phyloP scores from a whole-genome alignment of 2,888 invertebrate genomes.

The Dichetophora obliterata region DNA sequence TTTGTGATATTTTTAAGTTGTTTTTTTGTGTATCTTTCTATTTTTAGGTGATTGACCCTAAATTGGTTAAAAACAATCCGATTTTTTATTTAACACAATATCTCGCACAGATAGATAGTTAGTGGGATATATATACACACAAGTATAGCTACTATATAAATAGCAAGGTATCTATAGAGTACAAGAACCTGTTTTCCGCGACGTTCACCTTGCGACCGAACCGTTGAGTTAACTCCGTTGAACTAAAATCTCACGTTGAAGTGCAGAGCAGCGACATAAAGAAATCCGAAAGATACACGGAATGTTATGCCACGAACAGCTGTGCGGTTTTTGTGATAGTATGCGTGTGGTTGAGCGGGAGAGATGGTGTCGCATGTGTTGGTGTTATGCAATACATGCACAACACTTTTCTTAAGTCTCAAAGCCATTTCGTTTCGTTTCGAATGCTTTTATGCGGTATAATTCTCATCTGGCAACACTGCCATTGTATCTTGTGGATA shows the following conservation, averaged over 20 bases:
- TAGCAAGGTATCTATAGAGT: not conserved
- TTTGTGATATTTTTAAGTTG: not conserved
- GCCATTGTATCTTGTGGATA: not conserved
- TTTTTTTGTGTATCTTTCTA: not conserved
- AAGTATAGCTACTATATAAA: not conserved
- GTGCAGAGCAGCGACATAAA: not conserved
- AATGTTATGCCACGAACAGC: slow-evolving; percentile 18
- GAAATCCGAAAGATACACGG: slow-evolving; percentile 5
- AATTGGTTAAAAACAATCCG: not conserved
- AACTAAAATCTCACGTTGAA: slow-evolving; percentile 11
- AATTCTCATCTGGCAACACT: not conserved
- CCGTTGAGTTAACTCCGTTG: slow-evolving; percentile 29
- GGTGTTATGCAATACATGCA: slow-evolving; percentile 23
- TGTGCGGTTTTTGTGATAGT: slow-evolving; percentile 2
- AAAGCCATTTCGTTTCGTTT: not conserved
- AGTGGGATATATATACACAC: slow-evolving; percentile 9
- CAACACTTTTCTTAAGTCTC: not conserved
- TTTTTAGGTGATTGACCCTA: slow-evolving; percentile 32
- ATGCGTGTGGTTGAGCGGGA: not conserved
- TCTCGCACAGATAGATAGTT: slow-evolving; percentile 1
- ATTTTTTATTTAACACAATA: slow-evolving; percentile 11
- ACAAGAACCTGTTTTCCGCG: slow-evolving; percentile 23
- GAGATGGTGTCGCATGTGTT: not conserved
- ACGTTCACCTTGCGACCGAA: slow-evolving; percentile 7
- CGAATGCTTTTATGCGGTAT: not conserved